These are phyloP conservation scores for Zaprionus africanus DNA, from an alignment of 1,140 invertebrate species.

Conservation along the genomic window DNA sequence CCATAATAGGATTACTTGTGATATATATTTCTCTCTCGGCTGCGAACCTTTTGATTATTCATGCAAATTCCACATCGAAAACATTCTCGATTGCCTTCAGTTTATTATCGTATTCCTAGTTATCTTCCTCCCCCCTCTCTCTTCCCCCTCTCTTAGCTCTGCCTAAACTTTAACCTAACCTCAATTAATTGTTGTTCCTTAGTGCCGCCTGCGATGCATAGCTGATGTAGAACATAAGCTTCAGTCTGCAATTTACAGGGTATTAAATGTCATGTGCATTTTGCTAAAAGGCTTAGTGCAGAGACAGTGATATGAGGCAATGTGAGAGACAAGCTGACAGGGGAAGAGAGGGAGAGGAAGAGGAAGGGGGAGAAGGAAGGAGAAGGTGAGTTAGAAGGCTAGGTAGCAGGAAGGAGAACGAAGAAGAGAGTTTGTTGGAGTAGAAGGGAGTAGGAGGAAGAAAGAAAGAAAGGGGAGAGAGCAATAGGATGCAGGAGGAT, in stretches of 20 bases:
- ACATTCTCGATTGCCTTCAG: not conserved
- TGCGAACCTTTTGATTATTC: not conserved
- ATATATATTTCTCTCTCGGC: not conserved
- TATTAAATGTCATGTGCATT: slow-evolving; percentile 22
- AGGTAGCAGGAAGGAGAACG: no score
- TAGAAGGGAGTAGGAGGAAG: no score
- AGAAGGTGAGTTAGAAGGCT: not conserved
- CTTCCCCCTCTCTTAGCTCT: no score
- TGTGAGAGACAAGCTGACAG: not conserved
- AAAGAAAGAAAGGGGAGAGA: no score
- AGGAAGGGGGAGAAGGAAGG: not conserved
- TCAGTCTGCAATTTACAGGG: not conserved
- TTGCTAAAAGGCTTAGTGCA: slow-evolving; percentile 55
- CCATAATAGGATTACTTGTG: not conserved
- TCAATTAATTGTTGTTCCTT: not conserved
- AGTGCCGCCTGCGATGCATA: not conserved
- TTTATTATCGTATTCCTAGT: not conserved
- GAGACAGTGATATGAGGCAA: slow-evolving; percentile 24
- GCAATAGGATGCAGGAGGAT: no score
- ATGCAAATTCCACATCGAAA: slow-evolving; percentile 5
- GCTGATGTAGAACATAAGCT: not conserved
- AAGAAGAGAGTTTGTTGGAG: no score
- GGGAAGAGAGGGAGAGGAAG: not conserved
- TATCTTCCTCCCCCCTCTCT: not conserved
- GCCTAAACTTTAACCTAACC: no score